phyloP scores from a whole-genome alignment of 2,113 vertebrate species.

The Murina feae region DNA sequence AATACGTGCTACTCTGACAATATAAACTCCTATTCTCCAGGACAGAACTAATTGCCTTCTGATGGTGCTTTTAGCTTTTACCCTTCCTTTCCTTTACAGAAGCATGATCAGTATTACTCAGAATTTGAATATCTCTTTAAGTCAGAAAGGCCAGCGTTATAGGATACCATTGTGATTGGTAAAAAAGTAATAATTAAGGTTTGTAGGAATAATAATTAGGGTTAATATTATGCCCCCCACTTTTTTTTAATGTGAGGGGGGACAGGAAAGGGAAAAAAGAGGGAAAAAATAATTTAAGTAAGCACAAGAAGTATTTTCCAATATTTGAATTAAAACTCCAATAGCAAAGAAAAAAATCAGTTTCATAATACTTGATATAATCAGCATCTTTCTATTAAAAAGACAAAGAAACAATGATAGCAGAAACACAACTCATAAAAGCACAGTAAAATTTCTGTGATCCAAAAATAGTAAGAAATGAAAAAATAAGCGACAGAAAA shows the following conservation, averaged over 20 bases:
- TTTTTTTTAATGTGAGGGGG: background rate
- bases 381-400: background rate
- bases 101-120: background rate
- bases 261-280: background rate
- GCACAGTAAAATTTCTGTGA: background rate
- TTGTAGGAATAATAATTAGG: background rate
- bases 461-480: slow-evolving; percentile 29
- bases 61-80: background rate
- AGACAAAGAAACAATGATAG: background rate
- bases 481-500: slow-evolving; percentile 8
- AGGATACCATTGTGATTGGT: background rate
- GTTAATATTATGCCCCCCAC: background rate
- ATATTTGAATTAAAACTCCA: background rate
- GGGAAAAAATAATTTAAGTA: background rate
- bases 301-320: background rate
- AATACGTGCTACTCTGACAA: background rate
- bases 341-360: background rate
- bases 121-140: background rate
- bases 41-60: background rate
- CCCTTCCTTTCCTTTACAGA: background rate
- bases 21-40: background rate
- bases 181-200: background rate
- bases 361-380: background rate
- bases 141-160: background rate
- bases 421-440: background rate